Evolutionary conservation across 2,888 invertebrate species (phyloP).

Genomic region (Drosophila nigricruria): DNA sequence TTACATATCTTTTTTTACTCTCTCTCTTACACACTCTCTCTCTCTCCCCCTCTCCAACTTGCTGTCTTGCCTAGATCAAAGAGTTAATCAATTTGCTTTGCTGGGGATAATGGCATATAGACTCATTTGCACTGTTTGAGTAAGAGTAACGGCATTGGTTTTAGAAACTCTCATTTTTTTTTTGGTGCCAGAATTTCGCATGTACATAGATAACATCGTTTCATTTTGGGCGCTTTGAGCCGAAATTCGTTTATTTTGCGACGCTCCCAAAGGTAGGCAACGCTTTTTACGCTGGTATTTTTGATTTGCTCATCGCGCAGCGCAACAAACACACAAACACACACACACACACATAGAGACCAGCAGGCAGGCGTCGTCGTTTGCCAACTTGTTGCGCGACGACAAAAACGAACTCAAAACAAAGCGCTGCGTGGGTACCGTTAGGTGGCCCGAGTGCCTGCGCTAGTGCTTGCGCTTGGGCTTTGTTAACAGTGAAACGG

Average conservation of each 20-base stretch:
- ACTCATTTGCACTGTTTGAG: not conserved
- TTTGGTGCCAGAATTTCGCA: not conserved
- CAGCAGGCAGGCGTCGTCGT: conserved; percentile 6
- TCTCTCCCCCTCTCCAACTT: not conserved
- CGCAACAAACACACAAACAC: not conserved
- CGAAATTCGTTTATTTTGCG: conserved; percentile 20
- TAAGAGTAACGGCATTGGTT: not conserved
- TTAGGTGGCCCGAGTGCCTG: conserved; percentile 1
- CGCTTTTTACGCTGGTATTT: conserved; percentile 39
- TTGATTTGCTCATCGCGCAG: conserved; percentile 37
- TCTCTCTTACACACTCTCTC: not conserved
- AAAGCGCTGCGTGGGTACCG: conserved; percentile 59
- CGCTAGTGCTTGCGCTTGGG: not conserved
- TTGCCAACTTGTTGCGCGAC: conserved; percentile 68
- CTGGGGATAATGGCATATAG: not conserved
- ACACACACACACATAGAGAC: conserved; percentile 6
- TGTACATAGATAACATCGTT: conserved; percentile 3
- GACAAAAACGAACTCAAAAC: conserved; percentile 64
- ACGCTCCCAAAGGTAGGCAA: conserved; percentile 63
- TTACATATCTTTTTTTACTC: too few relatives aligned
- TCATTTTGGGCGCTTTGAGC: conserved; percentile 1
- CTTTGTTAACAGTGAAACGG: conserved; percentile 3
- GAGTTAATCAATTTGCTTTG: not conserved
- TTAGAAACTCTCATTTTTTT: not conserved
- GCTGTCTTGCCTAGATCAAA: not conserved